Evolutionary conservation across 2,797 vertebrate genomes (phyloP).

Genomic region (Molossus alvarezi): DNA sequence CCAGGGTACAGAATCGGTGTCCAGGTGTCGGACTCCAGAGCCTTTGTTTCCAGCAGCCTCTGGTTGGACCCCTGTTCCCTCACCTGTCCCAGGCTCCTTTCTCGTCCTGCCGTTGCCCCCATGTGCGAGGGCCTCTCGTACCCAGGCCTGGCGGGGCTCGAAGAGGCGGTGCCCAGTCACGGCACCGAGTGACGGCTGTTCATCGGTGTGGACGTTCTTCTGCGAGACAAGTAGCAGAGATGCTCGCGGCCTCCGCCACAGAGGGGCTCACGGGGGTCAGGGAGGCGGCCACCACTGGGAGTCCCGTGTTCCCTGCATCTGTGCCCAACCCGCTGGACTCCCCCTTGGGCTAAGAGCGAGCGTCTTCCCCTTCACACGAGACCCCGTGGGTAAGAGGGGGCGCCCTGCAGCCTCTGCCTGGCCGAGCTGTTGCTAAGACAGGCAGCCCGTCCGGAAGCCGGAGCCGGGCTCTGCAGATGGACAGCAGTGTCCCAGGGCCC

Average conservation of each 20-base stretch:
- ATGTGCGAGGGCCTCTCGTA: accelerated
- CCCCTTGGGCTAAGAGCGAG: neutral
- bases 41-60: neutral
- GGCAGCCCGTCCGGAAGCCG: no score
- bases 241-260: no score
- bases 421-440: neutral
- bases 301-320: accelerated
- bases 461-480: neutral
- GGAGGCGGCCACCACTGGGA: neutral
- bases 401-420: neutral
- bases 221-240: neutral
- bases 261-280: no score
- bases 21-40: neutral
- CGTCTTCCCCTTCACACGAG: no score
- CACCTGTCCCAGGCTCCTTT: neutral
- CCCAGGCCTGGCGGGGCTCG: neutral
- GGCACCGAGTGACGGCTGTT: neutral
- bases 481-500: neutral
- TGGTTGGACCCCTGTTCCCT: neutral
- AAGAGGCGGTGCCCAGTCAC: neutral
- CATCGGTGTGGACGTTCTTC: accelerated
- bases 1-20: neutral
- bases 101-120: no score
- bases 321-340: neutral
- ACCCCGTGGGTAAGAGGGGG: no score